These are phyloP conservation scores for Stichopus chloronotus DNA, from an alignment of 35 echinoderm and acorn worm species.

Conservation along the genomic window DNA sequence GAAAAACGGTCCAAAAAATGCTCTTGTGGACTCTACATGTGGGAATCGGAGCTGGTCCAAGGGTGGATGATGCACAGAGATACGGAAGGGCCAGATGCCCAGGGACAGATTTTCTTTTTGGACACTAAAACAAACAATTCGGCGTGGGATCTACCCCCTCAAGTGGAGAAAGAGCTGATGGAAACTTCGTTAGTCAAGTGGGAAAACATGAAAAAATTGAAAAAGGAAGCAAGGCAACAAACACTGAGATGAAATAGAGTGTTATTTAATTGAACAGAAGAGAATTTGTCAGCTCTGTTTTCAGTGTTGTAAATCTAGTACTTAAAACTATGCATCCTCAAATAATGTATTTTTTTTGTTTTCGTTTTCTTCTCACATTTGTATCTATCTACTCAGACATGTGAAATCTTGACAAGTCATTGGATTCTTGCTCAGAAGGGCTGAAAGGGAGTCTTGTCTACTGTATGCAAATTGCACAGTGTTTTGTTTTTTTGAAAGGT, in stretches of 20 bases:
- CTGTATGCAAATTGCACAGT: too few species aligned
- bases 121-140: conserved; percentile 68
- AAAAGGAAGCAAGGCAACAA: conserved; percentile 24
- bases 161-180: conserved; percentile 53
- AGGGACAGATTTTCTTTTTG: conserved; percentile 76
- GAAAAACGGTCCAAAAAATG: conserved; percentile 65
- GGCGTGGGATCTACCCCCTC: conserved; percentile 60
- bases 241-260: background rate
- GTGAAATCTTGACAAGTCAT: too few species aligned
- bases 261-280: too few species aligned
- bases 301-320: conserved; percentile 1
- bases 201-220: conserved; percentile 50
- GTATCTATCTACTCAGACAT: too few species aligned
- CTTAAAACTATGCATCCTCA: background rate
- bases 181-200: conserved; percentile 47
- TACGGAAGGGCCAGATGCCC: conserved; percentile 59
- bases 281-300: background rate
- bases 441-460: too few species aligned
- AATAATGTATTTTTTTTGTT: too few species aligned
- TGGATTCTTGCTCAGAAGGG: too few species aligned
- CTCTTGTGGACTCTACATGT: conserved; percentile 81
- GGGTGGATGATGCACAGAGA: conserved; percentile 92
- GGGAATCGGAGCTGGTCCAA: conserved; percentile 70
- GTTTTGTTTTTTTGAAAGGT: too few species aligned
- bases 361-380: too few species aligned